phyloP scores from a whole-genome alignment of 2,797 vertebrate species.

The Gymnothorax javanicus region DNA sequence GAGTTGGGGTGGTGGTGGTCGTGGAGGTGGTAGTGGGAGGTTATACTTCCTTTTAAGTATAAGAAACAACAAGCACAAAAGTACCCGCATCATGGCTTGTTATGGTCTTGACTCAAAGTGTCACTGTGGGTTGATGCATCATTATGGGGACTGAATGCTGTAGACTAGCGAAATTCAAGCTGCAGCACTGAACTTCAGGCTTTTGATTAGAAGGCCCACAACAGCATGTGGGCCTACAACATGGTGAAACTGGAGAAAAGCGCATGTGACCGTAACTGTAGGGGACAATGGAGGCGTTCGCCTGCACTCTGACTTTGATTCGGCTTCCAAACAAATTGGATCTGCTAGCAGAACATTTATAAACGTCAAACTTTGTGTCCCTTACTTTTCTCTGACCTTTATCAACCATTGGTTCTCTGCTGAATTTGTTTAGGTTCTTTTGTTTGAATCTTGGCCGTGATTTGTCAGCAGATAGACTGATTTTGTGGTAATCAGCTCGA shows the following conservation, averaged over 20 bases:
- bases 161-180: background rate
- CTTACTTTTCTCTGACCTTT: background rate
- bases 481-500: background rate
- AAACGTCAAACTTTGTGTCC: background rate
- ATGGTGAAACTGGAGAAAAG: background rate
- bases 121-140: background rate
- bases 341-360: background rate
- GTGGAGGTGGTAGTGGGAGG: too few species aligned
- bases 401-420: background rate
- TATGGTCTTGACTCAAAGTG: background rate
- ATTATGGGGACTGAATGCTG: background rate
- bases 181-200: background rate
- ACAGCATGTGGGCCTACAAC: background rate
- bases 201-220: background rate
- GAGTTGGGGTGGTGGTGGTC: too few species aligned
- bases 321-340: slow-evolving; percentile 2
- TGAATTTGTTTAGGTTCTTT: background rate
- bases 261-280: background rate
- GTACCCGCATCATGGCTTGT: background rate
- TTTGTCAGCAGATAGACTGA: background rate
- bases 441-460: background rate
- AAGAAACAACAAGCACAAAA: too few species aligned
- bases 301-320: slow-evolving; percentile 22
- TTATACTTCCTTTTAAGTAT: too few species aligned
- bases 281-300: background rate